Conservation (phyloP, 2,797 vertebrate species). For the Aphelocoma californica region DNA sequence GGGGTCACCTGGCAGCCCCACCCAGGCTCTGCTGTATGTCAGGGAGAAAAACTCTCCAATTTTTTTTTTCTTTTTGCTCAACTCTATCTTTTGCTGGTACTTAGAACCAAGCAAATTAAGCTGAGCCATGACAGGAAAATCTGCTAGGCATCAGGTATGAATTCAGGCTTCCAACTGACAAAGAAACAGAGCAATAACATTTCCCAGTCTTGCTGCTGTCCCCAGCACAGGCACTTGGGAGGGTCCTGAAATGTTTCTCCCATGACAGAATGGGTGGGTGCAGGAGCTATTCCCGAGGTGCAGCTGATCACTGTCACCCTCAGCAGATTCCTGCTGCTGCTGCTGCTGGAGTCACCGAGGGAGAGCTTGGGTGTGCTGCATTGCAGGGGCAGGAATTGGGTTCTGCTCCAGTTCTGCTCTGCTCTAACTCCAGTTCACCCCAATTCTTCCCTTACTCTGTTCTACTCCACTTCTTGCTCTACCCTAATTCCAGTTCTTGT, state of each 20-base stretch:
- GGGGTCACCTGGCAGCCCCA: not conserved
- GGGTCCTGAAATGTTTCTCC: not conserved
- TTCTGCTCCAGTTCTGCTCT: not conserved
- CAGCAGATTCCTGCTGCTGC: not conserved
- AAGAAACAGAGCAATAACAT: not conserved
- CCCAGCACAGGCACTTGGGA: not conserved
- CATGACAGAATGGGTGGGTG: fast-evolving
- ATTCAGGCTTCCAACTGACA: not conserved
- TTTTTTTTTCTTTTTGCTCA: not conserved
- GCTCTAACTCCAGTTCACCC: fast-evolving
- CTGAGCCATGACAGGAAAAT: not conserved
- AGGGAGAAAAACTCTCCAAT: not conserved
- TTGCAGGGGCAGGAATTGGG: not conserved
- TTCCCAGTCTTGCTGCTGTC: not conserved
- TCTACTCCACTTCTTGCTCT: not conserved
- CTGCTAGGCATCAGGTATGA: not conserved
- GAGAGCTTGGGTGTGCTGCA: not conserved
- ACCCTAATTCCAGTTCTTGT: not conserved
- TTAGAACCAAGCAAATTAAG: not conserved
- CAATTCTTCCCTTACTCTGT: not conserved
- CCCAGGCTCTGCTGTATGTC: not conserved
- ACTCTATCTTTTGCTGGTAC: not conserved
- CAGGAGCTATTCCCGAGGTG: not conserved
- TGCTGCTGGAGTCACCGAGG: not conserved
- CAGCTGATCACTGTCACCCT: not conserved